Evolutionary conservation across 2,888 invertebrate species (phyloP).

Genomic region (Tenodera sinensis): DNA sequence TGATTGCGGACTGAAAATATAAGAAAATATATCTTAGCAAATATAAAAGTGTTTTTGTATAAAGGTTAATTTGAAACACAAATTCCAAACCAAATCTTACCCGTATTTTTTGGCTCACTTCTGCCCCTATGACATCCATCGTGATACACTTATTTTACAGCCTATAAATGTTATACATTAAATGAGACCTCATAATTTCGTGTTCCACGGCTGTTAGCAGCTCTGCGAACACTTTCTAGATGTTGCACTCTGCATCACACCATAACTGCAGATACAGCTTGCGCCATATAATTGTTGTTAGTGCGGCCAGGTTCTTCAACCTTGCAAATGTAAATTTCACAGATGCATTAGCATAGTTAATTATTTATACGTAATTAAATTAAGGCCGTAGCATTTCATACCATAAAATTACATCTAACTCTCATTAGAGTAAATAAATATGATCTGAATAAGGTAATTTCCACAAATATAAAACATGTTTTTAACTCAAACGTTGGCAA

Average conservation of each 20-base stretch:
- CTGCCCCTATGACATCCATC: conserved; percentile 78
- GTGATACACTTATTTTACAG: neutral
- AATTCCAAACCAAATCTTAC: conserved; percentile 50
- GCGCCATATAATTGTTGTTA: neutral
- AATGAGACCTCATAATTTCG: neutral
- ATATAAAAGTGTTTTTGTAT: too few species aligned
- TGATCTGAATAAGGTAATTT: too few species aligned
- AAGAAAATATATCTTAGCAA: conserved; percentile 28
- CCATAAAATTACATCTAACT: too few species aligned
- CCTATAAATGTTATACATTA: neutral
- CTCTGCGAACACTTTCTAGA: neutral
- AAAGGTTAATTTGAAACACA: too few species aligned
- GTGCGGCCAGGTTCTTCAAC: too few species aligned
- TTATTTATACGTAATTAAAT: too few species aligned
- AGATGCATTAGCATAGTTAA: too few species aligned
- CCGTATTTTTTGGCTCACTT: conserved; percentile 84
- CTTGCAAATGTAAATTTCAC: too few species aligned
- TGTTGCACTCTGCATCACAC: neutral
- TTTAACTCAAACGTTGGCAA: too few species aligned
- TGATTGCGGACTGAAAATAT: conserved; percentile 82
- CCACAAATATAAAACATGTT: too few species aligned
- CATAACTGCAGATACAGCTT: neutral
- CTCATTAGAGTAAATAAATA: too few species aligned
- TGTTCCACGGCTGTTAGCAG: neutral
- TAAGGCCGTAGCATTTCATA: too few species aligned